Percentiles rank a stretch among this genome's conserved stretches.
These are phyloP conservation scores for Zaprionus obscuricornis DNA, from an alignment of 2,888 invertebrate species.

Conservation along the genomic window DNA sequence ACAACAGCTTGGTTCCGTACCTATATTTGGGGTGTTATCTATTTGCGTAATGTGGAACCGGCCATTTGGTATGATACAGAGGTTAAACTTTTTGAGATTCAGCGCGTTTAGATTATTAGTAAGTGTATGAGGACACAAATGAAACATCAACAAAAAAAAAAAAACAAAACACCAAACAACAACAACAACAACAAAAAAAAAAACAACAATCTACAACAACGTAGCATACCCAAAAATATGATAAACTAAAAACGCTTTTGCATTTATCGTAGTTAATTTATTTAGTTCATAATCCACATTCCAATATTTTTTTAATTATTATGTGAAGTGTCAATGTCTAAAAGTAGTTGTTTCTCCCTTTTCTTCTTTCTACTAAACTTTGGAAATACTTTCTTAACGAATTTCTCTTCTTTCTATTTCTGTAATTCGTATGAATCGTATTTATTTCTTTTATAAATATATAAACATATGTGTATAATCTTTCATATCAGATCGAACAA, in stretches of 20 bases:
- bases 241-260: constrained; percentile 67
- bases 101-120: constrained; percentile 88
- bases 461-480: too few species aligned
- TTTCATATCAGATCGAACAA: too few species aligned
- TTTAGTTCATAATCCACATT: constrained; percentile 63
- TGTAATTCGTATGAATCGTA: too few species aligned
- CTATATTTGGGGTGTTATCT: constrained; percentile 99
- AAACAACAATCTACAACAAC: constrained; percentile 23
- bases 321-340: constrained; percentile 29
- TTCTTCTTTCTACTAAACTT: constrained; percentile 1
- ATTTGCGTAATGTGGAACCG: constrained; percentile 98
- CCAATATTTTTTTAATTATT: constrained; percentile 36
- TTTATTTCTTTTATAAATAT: too few species aligned
- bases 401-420: too few species aligned
- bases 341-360: too few species aligned
- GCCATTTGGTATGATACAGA: constrained; percentile 99
- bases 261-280: constrained; percentile 70
- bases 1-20: constrained; percentile 99
- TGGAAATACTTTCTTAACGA: not conserved
- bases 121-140: constrained; percentile 26
- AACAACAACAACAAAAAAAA: constrained; percentile 14
- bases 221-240: constrained; percentile 45
- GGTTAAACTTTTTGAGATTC: constrained; percentile 99
- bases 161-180: too few species aligned
- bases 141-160: constrained; percentile 19